These are phyloP conservation scores for Azorinus chamasolen DNA, from an alignment of 2,888 invertebrate genomes.

Conservation along the genomic window DNA sequence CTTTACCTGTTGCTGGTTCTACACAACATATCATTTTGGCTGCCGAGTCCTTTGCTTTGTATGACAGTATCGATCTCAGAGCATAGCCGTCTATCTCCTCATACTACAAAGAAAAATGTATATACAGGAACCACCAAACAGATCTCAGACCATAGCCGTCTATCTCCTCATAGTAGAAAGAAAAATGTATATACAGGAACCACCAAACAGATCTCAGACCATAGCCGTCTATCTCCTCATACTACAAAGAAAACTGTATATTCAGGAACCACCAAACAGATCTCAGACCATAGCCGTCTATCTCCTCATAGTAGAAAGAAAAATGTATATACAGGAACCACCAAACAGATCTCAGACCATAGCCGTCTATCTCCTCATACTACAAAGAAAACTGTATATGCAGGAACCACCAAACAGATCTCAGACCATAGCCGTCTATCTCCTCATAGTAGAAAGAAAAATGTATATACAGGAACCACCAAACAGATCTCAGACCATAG, in stretches of 20 bases:
- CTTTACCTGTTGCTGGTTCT: slow-evolving; percentile 27
- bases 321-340: too few species aligned
- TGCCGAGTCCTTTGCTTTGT: slow-evolving; percentile 6
- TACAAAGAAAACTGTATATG: slow-evolving; percentile 10
- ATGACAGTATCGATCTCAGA: slow-evolving; percentile 51
- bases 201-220: slow-evolving; percentile 57
- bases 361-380: slow-evolving; percentile 67
- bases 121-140: too few species aligned
- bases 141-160: slow-evolving; percentile 57
- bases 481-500: slow-evolving; percentile 52
- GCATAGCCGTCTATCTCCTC: slow-evolving; percentile 65
- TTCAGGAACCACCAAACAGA: too few species aligned
- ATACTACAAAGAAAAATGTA: slow-evolving; percentile 37
- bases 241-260: slow-evolving; percentile 28
- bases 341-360: slow-evolving; percentile 55
- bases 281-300: slow-evolving; percentile 59
- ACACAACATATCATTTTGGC: slow-evolving; percentile 51
- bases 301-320: slow-evolving; percentile 55
- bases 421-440: slow-evolving; percentile 58
- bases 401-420: too few species aligned
- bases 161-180: slow-evolving; percentile 59
- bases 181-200: too few species aligned
- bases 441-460: slow-evolving; percentile 54
- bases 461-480: too few species aligned
- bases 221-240: slow-evolving; percentile 65